Percentiles rank a stretch among this genome's conserved stretches.
phyloP scores from a whole-genome alignment of 1,140 invertebrate genomes.

The Dryas iulia region DNA sequence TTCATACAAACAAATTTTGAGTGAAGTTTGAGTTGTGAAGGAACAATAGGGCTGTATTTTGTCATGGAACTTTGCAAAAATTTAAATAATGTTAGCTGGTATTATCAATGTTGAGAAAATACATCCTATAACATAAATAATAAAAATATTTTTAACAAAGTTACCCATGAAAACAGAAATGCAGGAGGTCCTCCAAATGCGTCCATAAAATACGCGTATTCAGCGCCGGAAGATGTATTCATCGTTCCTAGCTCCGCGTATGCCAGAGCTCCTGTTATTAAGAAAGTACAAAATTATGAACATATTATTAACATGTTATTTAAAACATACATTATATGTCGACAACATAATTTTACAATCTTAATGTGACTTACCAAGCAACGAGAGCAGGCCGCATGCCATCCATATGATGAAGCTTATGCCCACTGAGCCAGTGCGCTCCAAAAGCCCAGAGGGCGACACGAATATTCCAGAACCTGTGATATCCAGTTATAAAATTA shows the following conservation, averaged over 20 bases:
- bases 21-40: too few species aligned
- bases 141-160: neutral
- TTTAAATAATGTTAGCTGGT: too few species aligned
- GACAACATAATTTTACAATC: too few species aligned
- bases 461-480: conserved; percentile 98
- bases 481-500: conserved; percentile 17
- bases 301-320: conserved; percentile 14
- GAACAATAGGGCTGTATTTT: too few species aligned
- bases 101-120: too few species aligned
- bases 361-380: conserved; percentile 86
- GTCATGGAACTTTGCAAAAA: too few species aligned
- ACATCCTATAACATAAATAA: too few species aligned
- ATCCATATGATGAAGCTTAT: conserved; percentile 97
- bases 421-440: conserved; percentile 95
- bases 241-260: conserved; percentile 96
- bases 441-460: conserved; percentile 95
- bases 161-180: conserved; percentile 95
- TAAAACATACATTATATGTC: too few species aligned
- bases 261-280: conserved; percentile 88
- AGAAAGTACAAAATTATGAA: neutral
- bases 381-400: conserved; percentile 93
- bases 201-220: conserved; percentile 96
- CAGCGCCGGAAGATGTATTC: conserved; percentile 95
- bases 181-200: conserved; percentile 93
- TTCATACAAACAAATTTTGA: too few species aligned